phyloP scores from a whole-genome alignment of 2,888 invertebrate species.

The Branchipolynoe longqiensis region DNA sequence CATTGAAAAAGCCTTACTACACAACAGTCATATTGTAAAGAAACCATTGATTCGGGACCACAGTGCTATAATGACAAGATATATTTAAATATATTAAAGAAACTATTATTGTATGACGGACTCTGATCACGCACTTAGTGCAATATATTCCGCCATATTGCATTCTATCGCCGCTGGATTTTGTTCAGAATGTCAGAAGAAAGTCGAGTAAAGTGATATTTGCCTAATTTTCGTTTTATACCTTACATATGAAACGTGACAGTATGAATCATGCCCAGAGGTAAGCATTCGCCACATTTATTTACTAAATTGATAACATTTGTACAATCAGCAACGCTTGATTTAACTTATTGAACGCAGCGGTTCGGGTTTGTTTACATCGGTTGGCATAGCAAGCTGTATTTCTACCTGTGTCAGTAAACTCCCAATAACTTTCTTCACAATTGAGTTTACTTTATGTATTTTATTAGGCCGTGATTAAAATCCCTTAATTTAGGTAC shows the following conservation, averaged over 20 bases:
- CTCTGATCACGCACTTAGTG: too few relatives aligned
- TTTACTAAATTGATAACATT: neutral
- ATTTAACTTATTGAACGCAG: neutral
- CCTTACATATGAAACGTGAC: neutral
- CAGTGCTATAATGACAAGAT: too few relatives aligned
- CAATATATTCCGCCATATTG: constrained; percentile 25
- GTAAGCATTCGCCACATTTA: neutral
- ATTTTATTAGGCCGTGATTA: too few relatives aligned
- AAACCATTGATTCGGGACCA: too few relatives aligned
- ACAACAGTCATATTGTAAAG: too few relatives aligned
- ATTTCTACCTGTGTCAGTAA: neutral
- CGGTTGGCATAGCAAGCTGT: constrained; percentile 18
- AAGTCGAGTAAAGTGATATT: neutral
- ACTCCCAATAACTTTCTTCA: neutral
- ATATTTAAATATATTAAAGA: too few relatives aligned
- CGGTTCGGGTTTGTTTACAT: constrained; percentile 25
- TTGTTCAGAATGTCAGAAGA: neutral
- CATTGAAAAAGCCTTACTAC: too few relatives aligned
- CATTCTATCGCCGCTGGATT: neutral
- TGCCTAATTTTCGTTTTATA: neutral
- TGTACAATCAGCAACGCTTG: neutral
- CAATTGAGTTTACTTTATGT: neutral
- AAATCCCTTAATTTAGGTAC: too few relatives aligned
- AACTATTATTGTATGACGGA: too few relatives aligned
- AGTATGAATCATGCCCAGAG: constrained; percentile 37